These are phyloP conservation scores for Hylomyscus alleni DNA, from an alignment of 2,797 vertebrate species.

Conservation along the genomic window DNA sequence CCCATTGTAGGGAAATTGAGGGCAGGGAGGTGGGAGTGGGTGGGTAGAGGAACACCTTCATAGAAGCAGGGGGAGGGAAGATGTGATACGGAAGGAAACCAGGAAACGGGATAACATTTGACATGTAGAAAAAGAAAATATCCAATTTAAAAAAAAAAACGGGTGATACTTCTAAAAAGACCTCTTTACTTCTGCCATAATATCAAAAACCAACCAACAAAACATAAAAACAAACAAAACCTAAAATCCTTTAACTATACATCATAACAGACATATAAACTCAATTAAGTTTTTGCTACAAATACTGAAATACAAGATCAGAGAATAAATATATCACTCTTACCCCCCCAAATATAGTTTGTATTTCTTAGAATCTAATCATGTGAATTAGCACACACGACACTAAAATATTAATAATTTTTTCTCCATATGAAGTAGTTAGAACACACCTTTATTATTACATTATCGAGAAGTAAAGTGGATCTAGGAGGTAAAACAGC, in stretches of 20 bases:
- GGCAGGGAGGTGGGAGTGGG: too few relatives aligned
- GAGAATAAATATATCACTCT: not conserved
- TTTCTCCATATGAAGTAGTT: not conserved
- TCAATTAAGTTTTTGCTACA: not conserved
- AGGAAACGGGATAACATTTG: too few relatives aligned
- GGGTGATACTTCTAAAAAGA: too few relatives aligned
- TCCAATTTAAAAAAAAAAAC: too few relatives aligned
- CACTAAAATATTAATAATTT: not conserved
- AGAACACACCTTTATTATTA: not conserved
- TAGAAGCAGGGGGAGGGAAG: too few relatives aligned
- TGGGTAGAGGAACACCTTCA: too few relatives aligned
- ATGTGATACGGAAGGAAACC: too few relatives aligned
- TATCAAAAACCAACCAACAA: not conserved
- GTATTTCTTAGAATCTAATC: not conserved
- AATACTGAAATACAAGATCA: not conserved
- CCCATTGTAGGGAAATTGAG: too few relatives aligned
- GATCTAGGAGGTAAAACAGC: not conserved
- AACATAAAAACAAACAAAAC: not conserved
- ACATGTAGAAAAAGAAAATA: too few relatives aligned
- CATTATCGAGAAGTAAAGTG: not conserved
- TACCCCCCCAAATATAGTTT: not conserved
- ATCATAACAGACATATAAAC: constrained; percentile 7
- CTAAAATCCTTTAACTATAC: not conserved
- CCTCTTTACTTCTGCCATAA: not conserved
- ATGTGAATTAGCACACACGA: not conserved